Percentiles rank a stretch among this genome's conserved stretches.
phyloP scores from a whole-genome alignment of 2,888 invertebrate genomes.

The Prosopocoilus inquinatus region DNA sequence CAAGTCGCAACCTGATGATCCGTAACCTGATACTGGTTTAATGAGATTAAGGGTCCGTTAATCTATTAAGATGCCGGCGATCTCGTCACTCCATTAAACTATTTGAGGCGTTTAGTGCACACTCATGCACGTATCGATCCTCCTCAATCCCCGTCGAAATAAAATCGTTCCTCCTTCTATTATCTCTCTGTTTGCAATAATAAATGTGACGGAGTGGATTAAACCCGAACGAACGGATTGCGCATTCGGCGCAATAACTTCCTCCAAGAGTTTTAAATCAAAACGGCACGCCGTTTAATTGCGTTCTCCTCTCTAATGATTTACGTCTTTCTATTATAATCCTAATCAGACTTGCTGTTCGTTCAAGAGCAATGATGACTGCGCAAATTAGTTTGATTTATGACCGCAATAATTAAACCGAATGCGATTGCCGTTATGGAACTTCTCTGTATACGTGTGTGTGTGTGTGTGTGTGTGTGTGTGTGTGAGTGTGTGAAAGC shows the following conservation, averaged over 20 bases:
- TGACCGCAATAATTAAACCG: slow-evolving; percentile 19
- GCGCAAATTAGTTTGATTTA: slow-evolving; percentile 21
- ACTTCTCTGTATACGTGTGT: too few relatives aligned
- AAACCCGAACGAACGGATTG: too few relatives aligned
- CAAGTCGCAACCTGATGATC: background rate
- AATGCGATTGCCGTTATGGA: slow-evolving; percentile 8
- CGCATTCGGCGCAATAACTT: too few relatives aligned
- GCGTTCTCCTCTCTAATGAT: slow-evolving; percentile 13
- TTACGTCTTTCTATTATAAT: slow-evolving; percentile 16
- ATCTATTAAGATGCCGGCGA: background rate
- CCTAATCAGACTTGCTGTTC: slow-evolving; percentile 18
- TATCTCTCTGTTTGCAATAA: too few relatives aligned
- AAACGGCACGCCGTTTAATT: slow-evolving; percentile 6
- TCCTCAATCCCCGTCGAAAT: too few relatives aligned
- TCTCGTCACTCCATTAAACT: background rate
- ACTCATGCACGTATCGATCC: too few relatives aligned
- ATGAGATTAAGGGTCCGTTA: background rate
- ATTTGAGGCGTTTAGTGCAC: background rate
- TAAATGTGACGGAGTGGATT: too few relatives aligned
- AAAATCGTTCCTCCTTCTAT: too few relatives aligned
- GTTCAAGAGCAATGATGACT: slow-evolving; percentile 12
- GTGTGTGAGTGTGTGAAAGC: too few relatives aligned
- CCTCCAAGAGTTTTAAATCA: background rate
- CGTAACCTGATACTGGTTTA: slow-evolving; percentile 1
- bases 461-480: too few relatives aligned